Evolutionary conservation across 2,888 invertebrate genomes (phyloP).

Genomic region (Lepidochitona cinerea): DNA sequence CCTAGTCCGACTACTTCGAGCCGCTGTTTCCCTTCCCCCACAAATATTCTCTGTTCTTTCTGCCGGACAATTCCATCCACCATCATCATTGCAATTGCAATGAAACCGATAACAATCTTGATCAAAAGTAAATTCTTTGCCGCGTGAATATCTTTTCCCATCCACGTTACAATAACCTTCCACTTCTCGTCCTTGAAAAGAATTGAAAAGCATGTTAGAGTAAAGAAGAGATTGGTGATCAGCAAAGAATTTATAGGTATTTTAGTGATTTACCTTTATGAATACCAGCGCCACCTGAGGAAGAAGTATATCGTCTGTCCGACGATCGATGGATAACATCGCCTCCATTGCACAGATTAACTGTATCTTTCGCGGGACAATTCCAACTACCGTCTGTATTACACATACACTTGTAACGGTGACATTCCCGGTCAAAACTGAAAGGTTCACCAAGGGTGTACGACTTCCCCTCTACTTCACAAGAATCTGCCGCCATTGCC

Average conservation of each 20-base stretch:
- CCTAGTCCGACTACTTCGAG: neutral
- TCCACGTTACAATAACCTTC: neutral
- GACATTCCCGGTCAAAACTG: neutral
- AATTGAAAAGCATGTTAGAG: too few relatives aligned
- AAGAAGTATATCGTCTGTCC: too few relatives aligned
- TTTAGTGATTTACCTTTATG: too few relatives aligned
- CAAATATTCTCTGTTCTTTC: neutral
- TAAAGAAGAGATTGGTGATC: too few relatives aligned
- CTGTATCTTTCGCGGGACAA: neutral
- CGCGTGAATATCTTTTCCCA: neutral
- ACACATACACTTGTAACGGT: neutral
- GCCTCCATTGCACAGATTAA: neutral
- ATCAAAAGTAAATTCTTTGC: conserved; percentile 14
- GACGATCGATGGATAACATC: neutral
- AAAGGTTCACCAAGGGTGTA: neutral
- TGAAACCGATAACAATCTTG: conserved; percentile 45
- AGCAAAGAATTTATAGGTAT: too few relatives aligned
- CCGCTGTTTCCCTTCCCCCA: neutral
- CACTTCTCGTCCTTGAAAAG: too few relatives aligned
- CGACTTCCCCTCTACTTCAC: neutral
- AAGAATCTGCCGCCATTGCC: neutral
- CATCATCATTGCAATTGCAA: conserved; percentile 51
- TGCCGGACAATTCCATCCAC: conserved; percentile 44
- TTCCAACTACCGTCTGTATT: neutral
- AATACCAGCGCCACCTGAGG: too few relatives aligned